These are phyloP conservation scores for Palloptera scutellata DNA, from an alignment of 2,888 invertebrate genomes.

Conservation along the genomic window DNA sequence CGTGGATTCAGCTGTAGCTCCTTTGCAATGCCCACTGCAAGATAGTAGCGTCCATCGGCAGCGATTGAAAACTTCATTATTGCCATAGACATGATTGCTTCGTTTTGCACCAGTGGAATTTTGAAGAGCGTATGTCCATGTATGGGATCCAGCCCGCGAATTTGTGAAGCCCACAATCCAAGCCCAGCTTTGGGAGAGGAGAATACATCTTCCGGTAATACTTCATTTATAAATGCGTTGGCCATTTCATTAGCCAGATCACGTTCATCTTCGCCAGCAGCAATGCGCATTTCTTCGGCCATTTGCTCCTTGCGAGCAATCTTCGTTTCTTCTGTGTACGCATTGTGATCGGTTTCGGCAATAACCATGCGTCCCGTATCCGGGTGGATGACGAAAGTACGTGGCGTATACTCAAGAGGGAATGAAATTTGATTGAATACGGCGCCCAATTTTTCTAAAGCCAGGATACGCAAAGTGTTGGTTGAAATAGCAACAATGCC, in stretches of 20 bases:
- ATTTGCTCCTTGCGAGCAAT: conserved; percentile 89
- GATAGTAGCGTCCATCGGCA: conserved; percentile 66
- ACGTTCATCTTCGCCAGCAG: conserved; percentile 94
- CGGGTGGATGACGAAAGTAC: conserved; percentile 91
- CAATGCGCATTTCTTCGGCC: conserved; percentile 98
- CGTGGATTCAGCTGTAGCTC: conserved; percentile 90
- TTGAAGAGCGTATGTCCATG: conserved; percentile 79
- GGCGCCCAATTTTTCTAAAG: conserved; percentile 96
- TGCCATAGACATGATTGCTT: conserved; percentile 90
- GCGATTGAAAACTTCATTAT: conserved; percentile 79
- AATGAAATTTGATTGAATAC: conserved; percentile 97
- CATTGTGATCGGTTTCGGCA: conserved; percentile 97
- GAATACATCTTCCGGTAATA: conserved; percentile 91
- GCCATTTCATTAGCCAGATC: conserved; percentile 98
- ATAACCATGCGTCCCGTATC: conserved; percentile 90
- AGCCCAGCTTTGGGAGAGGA: conserved; percentile 95
- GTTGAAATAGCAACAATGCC: conserved; percentile 99
- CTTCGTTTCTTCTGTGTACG: conserved; percentile 97
- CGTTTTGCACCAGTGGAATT: conserved; percentile 91
- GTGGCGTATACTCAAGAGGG: conserved; percentile 93
- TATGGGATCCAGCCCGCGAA: conserved; percentile 87
- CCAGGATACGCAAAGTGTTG: conserved; percentile 95
- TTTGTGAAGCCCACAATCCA: conserved; percentile 95
- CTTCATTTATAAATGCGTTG: conserved; percentile 93
- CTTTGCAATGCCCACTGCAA: conserved; percentile 91